Percentiles rank a stretch among this genome's conserved stretches.
Conservation (phyloP, 2,888 invertebrate species). For the Anorthoa munda region DNA sequence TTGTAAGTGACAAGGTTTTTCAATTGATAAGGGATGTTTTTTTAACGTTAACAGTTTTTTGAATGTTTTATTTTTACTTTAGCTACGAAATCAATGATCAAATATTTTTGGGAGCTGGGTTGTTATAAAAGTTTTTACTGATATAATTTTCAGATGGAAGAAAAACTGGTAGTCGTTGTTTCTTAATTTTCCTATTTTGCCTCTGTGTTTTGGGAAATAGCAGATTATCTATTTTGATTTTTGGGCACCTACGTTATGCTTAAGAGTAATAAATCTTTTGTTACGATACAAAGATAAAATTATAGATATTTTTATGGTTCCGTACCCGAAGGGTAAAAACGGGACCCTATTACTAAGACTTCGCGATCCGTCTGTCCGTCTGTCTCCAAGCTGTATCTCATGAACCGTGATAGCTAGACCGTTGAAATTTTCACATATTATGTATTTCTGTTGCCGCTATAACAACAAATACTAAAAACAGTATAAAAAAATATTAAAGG, state of each 20-base stretch:
- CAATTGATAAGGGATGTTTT: slow-evolving; percentile 57
- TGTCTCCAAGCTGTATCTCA: too few relatives aligned
- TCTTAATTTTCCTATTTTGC: neutral
- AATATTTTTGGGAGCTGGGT: neutral
- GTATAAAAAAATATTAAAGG: too few relatives aligned
- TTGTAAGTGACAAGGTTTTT: slow-evolving; percentile 61
- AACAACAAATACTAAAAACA: too few relatives aligned
- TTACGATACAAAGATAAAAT: too few relatives aligned
- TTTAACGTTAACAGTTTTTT: slow-evolving; percentile 29
- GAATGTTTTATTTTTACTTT: slow-evolving; percentile 28
- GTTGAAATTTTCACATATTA: too few relatives aligned
- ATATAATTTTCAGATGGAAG: neutral
- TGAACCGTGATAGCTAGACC: too few relatives aligned
- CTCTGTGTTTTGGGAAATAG: neutral
- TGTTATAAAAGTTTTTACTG: neutral
- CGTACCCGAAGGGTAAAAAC: too few relatives aligned
- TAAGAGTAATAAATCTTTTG: neutral
- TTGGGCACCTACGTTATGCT: too few relatives aligned
- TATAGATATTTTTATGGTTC: too few relatives aligned
- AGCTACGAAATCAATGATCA: neutral
- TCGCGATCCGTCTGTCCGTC: too few relatives aligned
- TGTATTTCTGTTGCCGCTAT: too few relatives aligned
- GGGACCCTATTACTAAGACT: too few relatives aligned
- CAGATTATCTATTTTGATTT: slow-evolving; percentile 1
- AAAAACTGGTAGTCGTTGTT: neutral